Conservation (phyloP, 1,140 invertebrate species). For the Cepaea nemoralis region DNA sequence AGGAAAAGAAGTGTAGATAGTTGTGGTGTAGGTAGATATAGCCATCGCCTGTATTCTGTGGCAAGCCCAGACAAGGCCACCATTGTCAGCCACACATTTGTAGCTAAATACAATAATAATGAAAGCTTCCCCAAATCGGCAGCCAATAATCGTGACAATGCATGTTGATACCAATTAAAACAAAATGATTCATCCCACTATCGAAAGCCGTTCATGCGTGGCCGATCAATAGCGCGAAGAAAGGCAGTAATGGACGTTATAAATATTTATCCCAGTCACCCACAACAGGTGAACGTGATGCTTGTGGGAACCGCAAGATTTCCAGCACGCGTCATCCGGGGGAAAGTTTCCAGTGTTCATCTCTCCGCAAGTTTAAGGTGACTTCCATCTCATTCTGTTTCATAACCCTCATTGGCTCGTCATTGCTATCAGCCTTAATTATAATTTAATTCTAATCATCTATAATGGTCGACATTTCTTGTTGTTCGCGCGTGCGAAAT, state of each 20-base stretch:
- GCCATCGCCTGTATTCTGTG: no score
- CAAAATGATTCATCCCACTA: background rate
- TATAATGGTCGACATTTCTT: background rate
- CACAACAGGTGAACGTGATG: slow-evolving; percentile 19
- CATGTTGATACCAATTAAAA: background rate
- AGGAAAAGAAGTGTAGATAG: no score
- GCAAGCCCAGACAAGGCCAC: no score
- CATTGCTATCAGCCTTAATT: background rate
- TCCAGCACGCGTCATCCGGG: background rate
- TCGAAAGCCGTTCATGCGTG: background rate
- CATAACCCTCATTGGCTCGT: background rate
- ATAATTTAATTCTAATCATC: background rate
- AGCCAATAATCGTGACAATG: background rate
- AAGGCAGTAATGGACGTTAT: background rate
- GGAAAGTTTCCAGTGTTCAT: background rate
- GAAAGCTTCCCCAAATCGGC: background rate
- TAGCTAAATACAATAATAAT: background rate
- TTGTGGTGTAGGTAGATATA: no score
- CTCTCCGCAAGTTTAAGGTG: background rate
- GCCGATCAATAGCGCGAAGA: background rate
- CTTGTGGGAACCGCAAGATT: slow-evolving; percentile 17
- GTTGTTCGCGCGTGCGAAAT: slow-evolving; percentile 13
- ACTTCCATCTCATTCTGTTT: background rate
- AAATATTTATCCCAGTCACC: background rate
- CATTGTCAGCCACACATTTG: no score